Evolutionary conservation across 53 echinoderm and acorn worm genomes (phyloP).

Genomic region (Hippasteria phrygiana): DNA sequence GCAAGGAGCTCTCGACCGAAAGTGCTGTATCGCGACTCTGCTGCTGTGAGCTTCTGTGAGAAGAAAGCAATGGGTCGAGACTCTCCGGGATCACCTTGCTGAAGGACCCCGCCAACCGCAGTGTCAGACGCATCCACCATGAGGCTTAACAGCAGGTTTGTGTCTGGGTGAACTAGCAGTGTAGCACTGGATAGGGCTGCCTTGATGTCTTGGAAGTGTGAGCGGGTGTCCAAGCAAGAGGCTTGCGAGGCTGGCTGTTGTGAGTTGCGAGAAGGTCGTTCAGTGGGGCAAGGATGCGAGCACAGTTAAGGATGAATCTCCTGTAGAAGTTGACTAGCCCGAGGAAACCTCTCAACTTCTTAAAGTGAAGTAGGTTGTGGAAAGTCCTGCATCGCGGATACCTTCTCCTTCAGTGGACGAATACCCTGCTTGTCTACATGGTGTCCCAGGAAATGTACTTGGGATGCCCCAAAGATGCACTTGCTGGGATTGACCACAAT

Average conservation of each 20-base stretch:
- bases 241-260: constrained; percentile 11
- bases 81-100: background rate
- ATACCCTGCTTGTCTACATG: no score
- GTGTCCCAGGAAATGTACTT: no score
- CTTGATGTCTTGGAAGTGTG: constrained; percentile 20
- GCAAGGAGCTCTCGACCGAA: constrained; percentile 31
- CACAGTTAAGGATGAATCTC: constrained; percentile 65
- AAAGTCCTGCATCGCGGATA: constrained; percentile 25
- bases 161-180: background rate
- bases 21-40: constrained; percentile 35
- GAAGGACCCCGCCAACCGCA: constrained; percentile 37
- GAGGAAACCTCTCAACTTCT: constrained; percentile 65
- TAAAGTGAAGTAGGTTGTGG: constrained; percentile 48
- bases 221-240: background rate
- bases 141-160: constrained; percentile 1
- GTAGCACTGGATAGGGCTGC: constrained; percentile 1
- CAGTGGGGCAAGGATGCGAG: constrained; percentile 39
- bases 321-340: constrained; percentile 74
- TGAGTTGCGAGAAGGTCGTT: constrained; percentile 47
- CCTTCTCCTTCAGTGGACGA: constrained; percentile 44
- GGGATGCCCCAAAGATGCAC: no score
- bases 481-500: no score
- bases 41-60: background rate
- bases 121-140: constrained; percentile 69
- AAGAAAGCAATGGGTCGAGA: constrained; percentile 30